A percentile compares a stretch with the other conserved stretches of the same genome.
These are phyloP conservation scores for Amphiura filiformis DNA, from an alignment of 35 echinoderm and acorn worm species.

Conservation along the genomic window DNA sequence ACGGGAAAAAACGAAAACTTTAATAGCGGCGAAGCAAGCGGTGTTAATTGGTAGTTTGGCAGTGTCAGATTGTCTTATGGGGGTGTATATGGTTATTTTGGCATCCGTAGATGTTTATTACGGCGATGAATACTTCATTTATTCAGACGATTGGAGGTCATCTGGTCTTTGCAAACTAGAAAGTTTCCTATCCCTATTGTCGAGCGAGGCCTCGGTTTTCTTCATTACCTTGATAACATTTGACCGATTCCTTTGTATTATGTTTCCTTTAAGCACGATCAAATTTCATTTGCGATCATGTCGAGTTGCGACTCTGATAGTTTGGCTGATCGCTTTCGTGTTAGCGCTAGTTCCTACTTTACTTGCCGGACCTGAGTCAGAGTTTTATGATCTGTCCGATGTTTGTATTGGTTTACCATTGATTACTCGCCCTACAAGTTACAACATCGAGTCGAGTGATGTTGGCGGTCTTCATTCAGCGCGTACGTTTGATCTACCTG, in stretches of 20 bases:
- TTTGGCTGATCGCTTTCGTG: slow-evolving; percentile 39
- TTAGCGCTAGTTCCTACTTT: slow-evolving; percentile 37
- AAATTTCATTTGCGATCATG: slow-evolving; percentile 23
- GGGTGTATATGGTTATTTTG: slow-evolving; percentile 67
- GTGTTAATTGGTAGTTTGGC: slow-evolving; percentile 62
- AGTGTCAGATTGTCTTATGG: slow-evolving; percentile 72
- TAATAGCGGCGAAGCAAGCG: neutral
- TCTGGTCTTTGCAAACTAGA: slow-evolving; percentile 47
- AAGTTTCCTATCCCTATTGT: slow-evolving; percentile 60
- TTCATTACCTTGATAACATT: slow-evolving; percentile 58
- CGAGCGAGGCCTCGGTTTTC: slow-evolving; percentile 66
- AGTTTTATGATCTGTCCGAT: slow-evolving; percentile 60
- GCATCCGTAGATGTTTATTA: slow-evolving; percentile 56
- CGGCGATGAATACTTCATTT: slow-evolving; percentile 43
- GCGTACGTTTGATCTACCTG: neutral
- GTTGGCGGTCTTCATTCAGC: neutral
- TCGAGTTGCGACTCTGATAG: neutral
- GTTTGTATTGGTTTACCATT: slow-evolving; percentile 64
- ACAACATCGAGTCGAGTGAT: neutral
- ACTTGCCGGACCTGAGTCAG: neutral
- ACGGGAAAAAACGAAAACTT: neutral
- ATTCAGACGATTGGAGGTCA: slow-evolving; percentile 44
- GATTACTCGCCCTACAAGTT: slow-evolving; percentile 34
- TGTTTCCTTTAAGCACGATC: slow-evolving; percentile 67
- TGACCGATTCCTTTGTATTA: slow-evolving; percentile 62